Base-by-base conservation (phyloP, 2,888 invertebrate species). In the Malacosoma neustria region DNA sequence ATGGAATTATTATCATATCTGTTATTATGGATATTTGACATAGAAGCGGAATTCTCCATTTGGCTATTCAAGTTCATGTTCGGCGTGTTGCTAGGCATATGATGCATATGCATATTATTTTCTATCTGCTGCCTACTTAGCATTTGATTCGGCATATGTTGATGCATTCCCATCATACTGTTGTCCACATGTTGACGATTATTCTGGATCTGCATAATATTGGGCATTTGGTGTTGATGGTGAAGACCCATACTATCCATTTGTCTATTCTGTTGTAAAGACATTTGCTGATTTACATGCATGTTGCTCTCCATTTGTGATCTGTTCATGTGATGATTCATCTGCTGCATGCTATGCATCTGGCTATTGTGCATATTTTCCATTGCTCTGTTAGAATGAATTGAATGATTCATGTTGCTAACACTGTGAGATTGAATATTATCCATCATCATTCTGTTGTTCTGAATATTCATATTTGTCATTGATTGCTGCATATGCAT, bases 141-240 rank as follows among this genome's bases (percentile, higher is more conserved):
- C 63, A 84, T 76, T 65, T 82, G 81, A 48, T 76, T 79, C 2
- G 77, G 63, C 22, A 72, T 61, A 57, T 84, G 82, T 48, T 76
- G 79, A 49, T 87, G 85, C 68, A 85, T 76, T 33, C 66, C 61
- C 71, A 84, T 73, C 46, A 81, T 53, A 40, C 75, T 79, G 41
- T 60, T 74, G 12, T 84, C 84, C 12, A 77, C 67, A 42, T 84
- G 81, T 14, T 66, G 57, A 1, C 73, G 72, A 58, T 75, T 79
- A 49, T 70, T 81, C 58, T 77, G 82, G 42, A 82, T 72, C 48
- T 84, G 84, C 80, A 85, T 85, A 9, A 75, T 70, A 46, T 79
- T 81, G 11, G 80, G 52, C 68, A 82, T 79, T 59, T 77, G 84
- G 55, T 85, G 84, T 51, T 81, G 84, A 41, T 82, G 85, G 48